phyloP scores from a whole-genome alignment of 1,140 invertebrate species.

The Tribolium castaneum region DNA sequence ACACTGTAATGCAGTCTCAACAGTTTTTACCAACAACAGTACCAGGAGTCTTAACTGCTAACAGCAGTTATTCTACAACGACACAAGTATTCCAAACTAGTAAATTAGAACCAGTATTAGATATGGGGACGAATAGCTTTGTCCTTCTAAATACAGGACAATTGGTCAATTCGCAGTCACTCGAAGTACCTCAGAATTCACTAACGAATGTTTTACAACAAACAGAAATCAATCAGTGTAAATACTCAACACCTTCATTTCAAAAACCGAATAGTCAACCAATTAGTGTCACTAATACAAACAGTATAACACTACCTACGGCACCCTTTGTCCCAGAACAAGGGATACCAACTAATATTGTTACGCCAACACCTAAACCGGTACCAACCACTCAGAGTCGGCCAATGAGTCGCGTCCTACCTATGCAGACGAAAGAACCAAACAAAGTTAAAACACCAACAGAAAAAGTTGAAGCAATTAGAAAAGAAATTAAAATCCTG shows the following conservation, averaged over 20 bases:
- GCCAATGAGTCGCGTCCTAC: constrained; percentile 80
- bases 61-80: constrained; percentile 82
- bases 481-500: constrained; percentile 50
- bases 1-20: constrained; percentile 86
- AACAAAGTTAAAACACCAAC: background rate
- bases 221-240: background rate
- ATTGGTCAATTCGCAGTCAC: constrained; percentile 57
- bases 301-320: constrained; percentile 71
- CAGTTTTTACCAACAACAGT: constrained; percentile 82
- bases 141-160: constrained; percentile 73
- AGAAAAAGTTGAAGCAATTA: constrained; percentile 41
- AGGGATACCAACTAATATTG: constrained; percentile 74
- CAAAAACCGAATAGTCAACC: constrained; percentile 61
- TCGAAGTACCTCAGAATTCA: constrained; percentile 41
- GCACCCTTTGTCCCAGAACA: constrained; percentile 69
- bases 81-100: constrained; percentile 86
- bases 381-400: constrained; percentile 64
- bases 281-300: constrained; percentile 47
- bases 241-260: constrained; percentile 60
- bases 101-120: constrained; percentile 82
- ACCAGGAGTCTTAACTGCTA: constrained; percentile 79
- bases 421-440: constrained; percentile 69
- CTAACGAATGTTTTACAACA: background rate
- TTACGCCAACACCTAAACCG: constrained; percentile 72
- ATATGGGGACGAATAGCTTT: constrained; percentile 74